Evolutionary conservation across 2,113 vertebrate genomes (phyloP), one percentile per base, ranked within the genome.

Genomic region (Seriola quinqueradiata): DNA sequence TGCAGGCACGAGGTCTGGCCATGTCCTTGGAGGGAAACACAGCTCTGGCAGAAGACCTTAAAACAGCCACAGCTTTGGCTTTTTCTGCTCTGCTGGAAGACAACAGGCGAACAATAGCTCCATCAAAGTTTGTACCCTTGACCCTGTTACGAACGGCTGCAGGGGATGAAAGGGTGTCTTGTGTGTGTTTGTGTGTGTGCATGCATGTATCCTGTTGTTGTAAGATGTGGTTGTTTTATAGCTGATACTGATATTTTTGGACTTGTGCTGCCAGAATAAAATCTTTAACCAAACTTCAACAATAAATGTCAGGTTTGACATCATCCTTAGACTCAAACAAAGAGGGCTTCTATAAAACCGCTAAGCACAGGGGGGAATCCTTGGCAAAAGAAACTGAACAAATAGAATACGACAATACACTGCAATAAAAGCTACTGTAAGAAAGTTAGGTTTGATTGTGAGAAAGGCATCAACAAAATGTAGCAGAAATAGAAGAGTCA

Each of bases 1-100:
- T 80, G 72, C 34, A 64, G 84, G 76, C 82, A 75, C 1, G 5
- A 16, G 38, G 70, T 74, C 84, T 75, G 68, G 68, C 40, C 84
- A 40, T 78, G 77, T 85, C 79, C 71, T 77, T 60, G 68, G 84
- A 86, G 81, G 64, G 50, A 88, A 74, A 82, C 42, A 68, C 76
- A 78, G 69, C 75, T 86, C 64, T 79, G 55, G 66, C 78, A 73
- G 74, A 69, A 82, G 75, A 82, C 69, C 54, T 74, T 21, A 66
- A 32, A 48, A 60, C 21, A 60, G 71, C 50, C 66, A 38, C 46
- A 61, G 61, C 36, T 48, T 77, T 76, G 75, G 58, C 38, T 74
- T 79, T 79, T 79, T 81, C 65, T 83, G 46, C 70, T 70, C 55
- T 59, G n/a, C 65, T 74, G 46, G 59, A 67, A 83, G 60, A 83